phyloP scores from a whole-genome alignment of 2,888 invertebrate genomes.

The Pilophorus perplexus region DNA sequence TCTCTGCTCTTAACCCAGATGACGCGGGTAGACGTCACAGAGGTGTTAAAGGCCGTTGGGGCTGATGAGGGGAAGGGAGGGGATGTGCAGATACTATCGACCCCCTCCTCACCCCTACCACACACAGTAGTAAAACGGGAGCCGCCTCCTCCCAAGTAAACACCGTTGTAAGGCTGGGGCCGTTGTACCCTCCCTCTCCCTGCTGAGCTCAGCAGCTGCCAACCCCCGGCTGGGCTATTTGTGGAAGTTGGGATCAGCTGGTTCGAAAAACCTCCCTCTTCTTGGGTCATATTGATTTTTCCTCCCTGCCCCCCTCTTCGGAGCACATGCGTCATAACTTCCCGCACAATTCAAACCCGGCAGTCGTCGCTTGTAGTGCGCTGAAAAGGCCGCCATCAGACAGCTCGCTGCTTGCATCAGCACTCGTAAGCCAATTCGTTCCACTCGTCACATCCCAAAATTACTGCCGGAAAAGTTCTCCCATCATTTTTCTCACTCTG shows the following conservation, averaged over 20 bases:
- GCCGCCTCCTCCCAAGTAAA: slow-evolving; percentile 1
- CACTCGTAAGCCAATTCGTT: neutral
- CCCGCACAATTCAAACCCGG: slow-evolving; percentile 36
- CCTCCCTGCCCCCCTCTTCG: neutral
- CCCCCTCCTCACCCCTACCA: neutral
- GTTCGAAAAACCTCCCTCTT: slow-evolving; percentile 23
- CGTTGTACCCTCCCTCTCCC: neutral
- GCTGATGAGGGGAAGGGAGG: neutral
- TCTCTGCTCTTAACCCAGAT: slow-evolving; percentile 13
- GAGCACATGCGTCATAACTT: slow-evolving; percentile 37
- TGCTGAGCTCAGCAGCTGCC: neutral
- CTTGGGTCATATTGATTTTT: slow-evolving; percentile 31
- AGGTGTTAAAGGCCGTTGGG: too few relatives aligned
- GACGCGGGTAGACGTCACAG: slow-evolving; percentile 14
- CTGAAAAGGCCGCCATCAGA: too few relatives aligned
- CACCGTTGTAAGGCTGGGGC: slow-evolving; percentile 8
- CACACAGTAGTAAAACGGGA: slow-evolving; percentile 16
- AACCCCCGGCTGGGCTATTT: slow-evolving; percentile 27
- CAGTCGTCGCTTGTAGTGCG: slow-evolving; percentile 1
- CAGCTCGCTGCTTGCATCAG: neutral
- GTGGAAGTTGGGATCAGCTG: slow-evolving; percentile 23
- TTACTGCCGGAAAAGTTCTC: neutral
- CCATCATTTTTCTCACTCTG: too few relatives aligned
- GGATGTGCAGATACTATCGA: slow-evolving; percentile 23
- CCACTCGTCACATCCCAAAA: neutral